These are phyloP conservation scores for Heliconius himera DNA, from an alignment of 1,140 invertebrate species.

Conservation along the genomic window DNA sequence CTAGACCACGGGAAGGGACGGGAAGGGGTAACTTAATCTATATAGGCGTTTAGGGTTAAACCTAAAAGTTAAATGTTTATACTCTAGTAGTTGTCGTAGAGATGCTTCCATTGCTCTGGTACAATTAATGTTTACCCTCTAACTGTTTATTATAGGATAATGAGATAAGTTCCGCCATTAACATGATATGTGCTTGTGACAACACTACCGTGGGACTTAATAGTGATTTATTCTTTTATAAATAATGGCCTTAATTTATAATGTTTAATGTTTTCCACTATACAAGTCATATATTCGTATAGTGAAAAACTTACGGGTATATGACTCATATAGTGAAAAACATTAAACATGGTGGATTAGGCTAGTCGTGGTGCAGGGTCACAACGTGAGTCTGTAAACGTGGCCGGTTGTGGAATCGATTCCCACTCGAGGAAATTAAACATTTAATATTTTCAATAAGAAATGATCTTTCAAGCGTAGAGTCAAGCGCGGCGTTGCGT, in stretches of 20 bases:
- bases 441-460: no score
- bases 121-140: constrained; percentile 30
- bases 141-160: constrained; percentile 38
- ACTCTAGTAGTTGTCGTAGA: not conserved
- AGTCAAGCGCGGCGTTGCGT: no score
- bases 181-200: constrained; percentile 30
- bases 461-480: no score
- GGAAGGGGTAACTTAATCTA: no score
- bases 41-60: not conserved
- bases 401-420: no score
- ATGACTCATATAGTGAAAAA: no score
- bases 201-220: constrained; percentile 34
- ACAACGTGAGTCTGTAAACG: no score
- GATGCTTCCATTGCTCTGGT: not conserved
- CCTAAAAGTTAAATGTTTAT: not conserved
- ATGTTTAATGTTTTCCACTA: not conserved
- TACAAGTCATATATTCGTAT: not conserved
- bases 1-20: no score
- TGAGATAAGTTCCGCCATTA: constrained; percentile 39
- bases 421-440: no score
- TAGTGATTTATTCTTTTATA: constrained; percentile 26
- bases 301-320: no score
- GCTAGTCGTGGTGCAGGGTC: no score
- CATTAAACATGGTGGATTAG: not conserved
- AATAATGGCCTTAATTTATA: not conserved